Base-by-base conservation (phyloP, 2,888 invertebrate genomes). In the Tuta absoluta region DNA sequence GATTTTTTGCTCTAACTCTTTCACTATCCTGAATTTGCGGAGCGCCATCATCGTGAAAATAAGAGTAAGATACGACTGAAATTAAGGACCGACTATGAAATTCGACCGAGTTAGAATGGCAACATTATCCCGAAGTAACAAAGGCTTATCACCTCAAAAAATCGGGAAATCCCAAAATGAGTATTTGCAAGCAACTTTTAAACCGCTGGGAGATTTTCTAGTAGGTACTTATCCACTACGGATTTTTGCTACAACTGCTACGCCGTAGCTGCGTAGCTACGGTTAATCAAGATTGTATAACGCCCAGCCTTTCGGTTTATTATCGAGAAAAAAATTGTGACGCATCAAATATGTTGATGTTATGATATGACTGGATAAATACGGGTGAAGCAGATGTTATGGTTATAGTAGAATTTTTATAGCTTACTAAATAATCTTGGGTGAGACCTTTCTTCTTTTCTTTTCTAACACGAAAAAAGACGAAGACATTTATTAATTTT, bases 271-370 rank as follows among this genome's bases (percentile, higher is more conserved):
- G 76, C 75, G 77, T 73, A 67, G 71, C 41, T 14, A 72, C 23
- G 19, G 75, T 80, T 82, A 83, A 87, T 87, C 83, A 86, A 79
- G 81, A 85, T 85, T 84, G 84, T 84, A 83, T 78, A 84, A 79
- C 78, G 71, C 70, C 70, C 73, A 76, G 69, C 79, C 82, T 75
- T 78, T 84, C 79, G 75, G 78, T 78, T 78, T 73, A 80, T 75
- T 76, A 74, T 77, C 75, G 71, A 78, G 77, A 80, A 73, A 78
- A 68, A 71, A 77, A 80, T 80, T 76, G 75, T 74, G 76, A 68
- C 73, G 70, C 72, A 73, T 73, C 71, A 72, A 68, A 24, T 62
- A 56, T 51, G 48, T 28, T 45, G n/a, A 41, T 33, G 37, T 17
- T 45, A 23, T 56, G 21, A n/a, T 45, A 23, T 56, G 21, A n/a